Evolutionary conservation across 2,888 invertebrate genomes (phyloP).

Genomic region (Parnassius smintheus): DNA sequence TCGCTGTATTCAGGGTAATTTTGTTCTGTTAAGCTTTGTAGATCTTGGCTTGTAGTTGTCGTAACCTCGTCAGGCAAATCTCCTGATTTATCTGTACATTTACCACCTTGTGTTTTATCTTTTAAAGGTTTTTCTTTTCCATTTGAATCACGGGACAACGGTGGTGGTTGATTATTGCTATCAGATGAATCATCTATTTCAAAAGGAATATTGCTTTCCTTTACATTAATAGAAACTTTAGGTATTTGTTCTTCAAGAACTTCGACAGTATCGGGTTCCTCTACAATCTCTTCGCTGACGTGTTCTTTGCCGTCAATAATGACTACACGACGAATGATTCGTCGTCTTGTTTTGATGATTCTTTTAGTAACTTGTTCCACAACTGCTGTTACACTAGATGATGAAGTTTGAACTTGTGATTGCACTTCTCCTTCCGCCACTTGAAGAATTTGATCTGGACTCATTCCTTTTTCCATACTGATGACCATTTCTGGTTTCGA

Average conservation of each 20-base stretch:
- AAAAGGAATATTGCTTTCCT: constrained; percentile 61
- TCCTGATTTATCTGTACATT: neutral
- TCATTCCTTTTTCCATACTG: constrained; percentile 78
- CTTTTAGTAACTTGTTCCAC: constrained; percentile 91
- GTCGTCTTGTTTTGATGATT: constrained; percentile 87
- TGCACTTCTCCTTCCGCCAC: constrained; percentile 63
- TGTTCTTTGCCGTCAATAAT: constrained; percentile 92
- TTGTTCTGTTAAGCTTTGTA: neutral
- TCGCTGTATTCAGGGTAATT: neutral
- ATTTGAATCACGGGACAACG: constrained; percentile 22
- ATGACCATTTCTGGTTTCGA: constrained; percentile 82
- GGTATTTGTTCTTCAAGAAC: constrained; percentile 87
- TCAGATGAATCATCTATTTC: constrained; percentile 53
- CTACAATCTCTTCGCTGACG: constrained; percentile 90
- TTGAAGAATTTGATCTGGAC: constrained; percentile 72
- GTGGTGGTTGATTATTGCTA: constrained; percentile 7
- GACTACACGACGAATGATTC: constrained; percentile 88
- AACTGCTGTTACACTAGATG: constrained; percentile 88
- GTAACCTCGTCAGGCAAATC: neutral
- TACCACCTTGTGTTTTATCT: neutral
- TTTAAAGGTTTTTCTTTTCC: constrained; percentile 18
- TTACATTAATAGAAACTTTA: constrained; percentile 84
- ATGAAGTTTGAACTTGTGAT: constrained; percentile 80
- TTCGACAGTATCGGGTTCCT: constrained; percentile 91
- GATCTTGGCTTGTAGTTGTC: neutral